Evolutionary conservation across 2,888 invertebrate species (phyloP).

Genomic region (Dolomedes plantarius): DNA sequence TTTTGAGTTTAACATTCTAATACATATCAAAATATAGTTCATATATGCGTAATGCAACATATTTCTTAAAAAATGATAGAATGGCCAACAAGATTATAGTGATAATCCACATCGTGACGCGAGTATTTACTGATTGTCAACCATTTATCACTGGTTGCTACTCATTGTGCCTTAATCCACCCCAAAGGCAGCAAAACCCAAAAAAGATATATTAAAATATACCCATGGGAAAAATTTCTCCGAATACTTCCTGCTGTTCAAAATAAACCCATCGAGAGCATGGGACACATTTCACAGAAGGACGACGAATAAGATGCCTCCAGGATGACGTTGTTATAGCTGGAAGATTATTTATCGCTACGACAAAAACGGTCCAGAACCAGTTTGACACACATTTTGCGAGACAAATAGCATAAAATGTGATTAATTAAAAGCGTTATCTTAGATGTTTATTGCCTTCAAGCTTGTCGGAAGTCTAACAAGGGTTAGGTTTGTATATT

Average conservation of each 20-base stretch:
- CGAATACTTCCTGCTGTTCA: neutral
- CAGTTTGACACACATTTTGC: slow-evolving; percentile 30
- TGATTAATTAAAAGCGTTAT: slow-evolving; percentile 52
- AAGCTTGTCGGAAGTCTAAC: slow-evolving; percentile 39
- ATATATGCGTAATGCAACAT: too few species aligned
- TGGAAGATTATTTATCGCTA: slow-evolving; percentile 39
- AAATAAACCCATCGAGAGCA: neutral
- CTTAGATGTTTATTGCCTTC: slow-evolving; percentile 9
- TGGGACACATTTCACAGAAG: neutral
- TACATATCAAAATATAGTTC: too few species aligned
- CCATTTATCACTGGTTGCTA: neutral
- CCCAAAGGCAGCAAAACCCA: neutral
- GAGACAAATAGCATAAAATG: slow-evolving; percentile 43
- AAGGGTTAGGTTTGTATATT: neutral
- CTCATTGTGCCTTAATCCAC: neutral
- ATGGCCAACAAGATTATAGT: neutral
- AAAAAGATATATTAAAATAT: neutral
- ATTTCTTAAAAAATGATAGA: neutral
- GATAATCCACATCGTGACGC: neutral
- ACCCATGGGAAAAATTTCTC: neutral
- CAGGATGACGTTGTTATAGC: neutral
- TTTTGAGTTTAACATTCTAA: too few species aligned
- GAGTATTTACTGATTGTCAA: neutral
- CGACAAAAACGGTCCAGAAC: slow-evolving; percentile 36
- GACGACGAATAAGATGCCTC: neutral